phyloP scores from a whole-genome alignment of 2,888 invertebrate genomes.

The Leuctra nigra region DNA sequence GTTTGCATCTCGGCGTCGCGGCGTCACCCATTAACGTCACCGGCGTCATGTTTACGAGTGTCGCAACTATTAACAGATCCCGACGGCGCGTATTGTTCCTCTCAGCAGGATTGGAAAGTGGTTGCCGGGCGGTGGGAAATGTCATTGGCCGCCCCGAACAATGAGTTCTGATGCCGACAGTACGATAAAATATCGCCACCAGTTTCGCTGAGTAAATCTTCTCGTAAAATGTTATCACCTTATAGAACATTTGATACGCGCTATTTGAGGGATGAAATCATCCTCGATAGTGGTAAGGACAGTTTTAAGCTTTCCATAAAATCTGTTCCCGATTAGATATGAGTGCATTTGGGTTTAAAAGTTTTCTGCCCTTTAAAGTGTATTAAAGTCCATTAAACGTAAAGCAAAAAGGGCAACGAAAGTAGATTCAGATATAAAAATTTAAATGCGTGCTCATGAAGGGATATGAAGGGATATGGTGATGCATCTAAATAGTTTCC shows the following conservation, averaged over 20 bases:
- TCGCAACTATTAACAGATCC: not conserved
- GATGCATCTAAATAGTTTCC: too few relatives aligned
- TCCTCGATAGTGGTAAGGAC: too few relatives aligned
- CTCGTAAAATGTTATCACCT: conserved; percentile 20
- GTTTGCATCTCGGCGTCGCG: conserved; percentile 1
- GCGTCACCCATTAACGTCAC: conserved; percentile 13
- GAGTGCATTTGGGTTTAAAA: too few relatives aligned
- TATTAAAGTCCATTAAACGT: too few relatives aligned
- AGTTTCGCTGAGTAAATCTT: conserved; percentile 10
- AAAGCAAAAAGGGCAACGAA: too few relatives aligned
- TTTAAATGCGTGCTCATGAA: too few relatives aligned
- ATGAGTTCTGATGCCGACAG: not conserved
- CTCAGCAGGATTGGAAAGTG: conserved; percentile 11
- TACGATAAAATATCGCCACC: conserved; percentile 10
- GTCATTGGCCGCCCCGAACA: not conserved
- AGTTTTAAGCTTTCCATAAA: too few relatives aligned
- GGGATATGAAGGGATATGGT: too few relatives aligned
- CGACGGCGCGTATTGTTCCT: not conserved
- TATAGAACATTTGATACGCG: conserved; percentile 6
- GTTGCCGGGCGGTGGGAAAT: not conserved
- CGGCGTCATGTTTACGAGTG: conserved; percentile 3
- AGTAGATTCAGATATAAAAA: too few relatives aligned
- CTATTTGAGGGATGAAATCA: too few relatives aligned
- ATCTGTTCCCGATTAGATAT: too few relatives aligned
- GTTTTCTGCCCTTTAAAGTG: too few relatives aligned